Percentiles rank a stretch among this genome's conserved stretches.
Conservation (phyloP, 2,113 vertebrate genomes). For the Indicator indicator region DNA sequence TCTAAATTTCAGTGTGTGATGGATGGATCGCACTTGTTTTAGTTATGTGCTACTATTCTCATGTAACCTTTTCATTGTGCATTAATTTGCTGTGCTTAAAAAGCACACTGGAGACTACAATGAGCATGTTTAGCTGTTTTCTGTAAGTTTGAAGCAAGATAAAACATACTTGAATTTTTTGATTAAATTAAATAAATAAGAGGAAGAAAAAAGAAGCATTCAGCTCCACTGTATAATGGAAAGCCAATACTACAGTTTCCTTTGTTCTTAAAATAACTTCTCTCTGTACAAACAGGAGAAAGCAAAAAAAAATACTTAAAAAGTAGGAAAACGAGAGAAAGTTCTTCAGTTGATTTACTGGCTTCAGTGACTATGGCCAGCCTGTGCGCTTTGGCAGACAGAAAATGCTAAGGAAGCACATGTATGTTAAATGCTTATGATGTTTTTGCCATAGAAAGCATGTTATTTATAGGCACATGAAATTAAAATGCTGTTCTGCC, state of each 20-base stretch:
- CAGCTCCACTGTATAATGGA: not conserved
- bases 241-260: not conserved
- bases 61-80: not conserved
- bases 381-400: conserved; percentile 16
- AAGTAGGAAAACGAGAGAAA: not conserved
- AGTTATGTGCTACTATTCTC: not conserved
- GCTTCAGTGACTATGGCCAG: not conserved
- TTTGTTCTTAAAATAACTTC: conserved; percentile 13
- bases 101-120: not conserved
- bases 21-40: not conserved
- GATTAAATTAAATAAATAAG: not conserved
- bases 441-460: not conserved
- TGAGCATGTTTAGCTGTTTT: not conserved
- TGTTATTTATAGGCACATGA: not conserved
- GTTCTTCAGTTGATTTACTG: not conserved
- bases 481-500: conserved; percentile 34
- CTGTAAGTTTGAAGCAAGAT: not conserved
- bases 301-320: not conserved
- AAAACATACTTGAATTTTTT: not conserved
- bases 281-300: not conserved
- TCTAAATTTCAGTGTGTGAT: not conserved
- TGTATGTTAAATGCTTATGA: not conserved
- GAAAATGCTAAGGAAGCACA: not conserved
- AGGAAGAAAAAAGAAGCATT: not conserved
- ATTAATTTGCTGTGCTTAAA: not conserved